Percentiles rank a stretch among this genome's conserved stretches.
Conservation (phyloP, 2,797 vertebrate genomes). For the Manis pentadactyla region DNA sequence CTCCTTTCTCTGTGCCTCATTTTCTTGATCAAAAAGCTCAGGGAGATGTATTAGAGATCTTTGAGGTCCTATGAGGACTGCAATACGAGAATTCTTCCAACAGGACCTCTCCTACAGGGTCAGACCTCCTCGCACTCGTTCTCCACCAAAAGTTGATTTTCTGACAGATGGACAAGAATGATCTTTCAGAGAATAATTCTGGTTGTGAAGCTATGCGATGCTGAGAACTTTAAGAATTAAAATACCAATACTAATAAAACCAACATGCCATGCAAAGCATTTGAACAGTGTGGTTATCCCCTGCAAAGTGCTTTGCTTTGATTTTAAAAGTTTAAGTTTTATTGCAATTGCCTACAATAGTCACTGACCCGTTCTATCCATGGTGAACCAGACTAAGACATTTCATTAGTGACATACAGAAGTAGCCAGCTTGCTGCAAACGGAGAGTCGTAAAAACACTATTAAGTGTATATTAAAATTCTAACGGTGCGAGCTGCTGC, state of each 20-base stretch:
- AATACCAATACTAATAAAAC: not conserved
- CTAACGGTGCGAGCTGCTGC: not conserved
- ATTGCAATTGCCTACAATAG: not conserved
- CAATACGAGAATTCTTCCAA: not conserved
- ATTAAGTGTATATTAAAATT: not conserved
- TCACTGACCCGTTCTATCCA: not conserved
- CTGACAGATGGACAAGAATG: not conserved
- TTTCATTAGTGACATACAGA: conserved; percentile 10
- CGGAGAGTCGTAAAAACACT: not conserved
- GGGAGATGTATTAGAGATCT: not conserved
- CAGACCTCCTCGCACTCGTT: not conserved
- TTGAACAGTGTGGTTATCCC: not conserved
- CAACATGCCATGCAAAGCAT: not conserved
- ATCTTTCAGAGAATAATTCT: not conserved
- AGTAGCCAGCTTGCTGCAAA: not conserved
- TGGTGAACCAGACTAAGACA: not conserved
- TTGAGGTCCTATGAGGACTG: too few species aligned
- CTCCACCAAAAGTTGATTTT: not conserved
- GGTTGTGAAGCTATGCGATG: not conserved
- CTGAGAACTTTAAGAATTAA: not conserved
- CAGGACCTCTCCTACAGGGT: not conserved
- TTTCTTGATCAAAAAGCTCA: not conserved
- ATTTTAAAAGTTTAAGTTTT: too few species aligned
- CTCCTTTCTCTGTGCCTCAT: not conserved
- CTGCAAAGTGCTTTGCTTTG: not conserved